phyloP scores from a whole-genome alignment of 2,113 vertebrate species.

The Oreochromis niloticus region DNA sequence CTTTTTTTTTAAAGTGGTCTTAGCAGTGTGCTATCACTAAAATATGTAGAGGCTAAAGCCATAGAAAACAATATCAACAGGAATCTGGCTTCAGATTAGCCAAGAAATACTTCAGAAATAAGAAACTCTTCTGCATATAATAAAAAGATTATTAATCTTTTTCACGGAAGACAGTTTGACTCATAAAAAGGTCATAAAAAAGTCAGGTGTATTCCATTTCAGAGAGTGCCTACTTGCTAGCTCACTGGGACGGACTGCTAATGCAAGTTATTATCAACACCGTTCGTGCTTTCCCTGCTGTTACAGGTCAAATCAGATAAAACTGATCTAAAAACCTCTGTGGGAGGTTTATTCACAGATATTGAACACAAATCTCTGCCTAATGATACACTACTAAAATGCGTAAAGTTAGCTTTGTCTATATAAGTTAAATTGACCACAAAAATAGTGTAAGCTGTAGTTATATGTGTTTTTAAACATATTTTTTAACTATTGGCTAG shows the following conservation, averaged over 20 bases:
- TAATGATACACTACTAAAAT: background rate
- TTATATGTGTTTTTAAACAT: background rate
- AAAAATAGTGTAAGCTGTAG: background rate
- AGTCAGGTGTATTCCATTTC: background rate
- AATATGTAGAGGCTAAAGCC: background rate
- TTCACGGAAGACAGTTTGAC: background rate
- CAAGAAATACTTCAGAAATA: background rate
- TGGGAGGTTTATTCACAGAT: background rate
- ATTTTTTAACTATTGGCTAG: background rate
- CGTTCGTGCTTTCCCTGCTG: background rate
- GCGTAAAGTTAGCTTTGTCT: background rate
- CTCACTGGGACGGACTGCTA: background rate
- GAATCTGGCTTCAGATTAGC: background rate
- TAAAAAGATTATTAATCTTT: background rate
- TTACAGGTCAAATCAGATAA: background rate
- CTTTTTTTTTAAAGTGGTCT: too few species aligned
- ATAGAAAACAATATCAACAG: background rate
- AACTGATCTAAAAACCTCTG: background rate
- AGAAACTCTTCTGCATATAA: background rate
- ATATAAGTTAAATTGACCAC: background rate
- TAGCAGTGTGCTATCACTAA: background rate
- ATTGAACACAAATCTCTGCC: background rate
- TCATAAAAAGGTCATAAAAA: background rate
- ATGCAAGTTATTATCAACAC: background rate
- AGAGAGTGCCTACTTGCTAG: background rate